Conservation (phyloP, 2,797 vertebrate genomes). For the Spea hammondii region DNA sequence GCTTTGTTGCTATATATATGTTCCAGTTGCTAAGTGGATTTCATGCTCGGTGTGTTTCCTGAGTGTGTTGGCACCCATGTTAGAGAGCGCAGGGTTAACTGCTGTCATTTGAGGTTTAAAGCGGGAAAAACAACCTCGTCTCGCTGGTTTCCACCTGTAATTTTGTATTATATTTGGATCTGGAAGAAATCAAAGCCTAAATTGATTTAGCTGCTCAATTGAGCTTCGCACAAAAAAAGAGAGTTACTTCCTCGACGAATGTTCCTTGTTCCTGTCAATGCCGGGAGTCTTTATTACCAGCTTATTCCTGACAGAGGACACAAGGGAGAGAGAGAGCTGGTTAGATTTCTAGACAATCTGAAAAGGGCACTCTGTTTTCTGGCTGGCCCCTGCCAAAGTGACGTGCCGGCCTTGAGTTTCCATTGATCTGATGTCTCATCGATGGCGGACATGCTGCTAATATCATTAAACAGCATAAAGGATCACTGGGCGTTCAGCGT, state of each 20-base stretch:
- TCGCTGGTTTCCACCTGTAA: constrained; percentile 29
- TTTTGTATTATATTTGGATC: constrained; percentile 29
- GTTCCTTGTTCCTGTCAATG: constrained; percentile 28
- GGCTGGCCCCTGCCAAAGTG: background rate
- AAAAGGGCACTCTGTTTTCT: constrained; percentile 7
- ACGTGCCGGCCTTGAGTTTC: background rate
- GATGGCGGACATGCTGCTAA: constrained; percentile 16
- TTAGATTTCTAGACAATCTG: constrained; percentile 1
- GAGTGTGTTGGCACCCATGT: background rate
- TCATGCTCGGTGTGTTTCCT: background rate
- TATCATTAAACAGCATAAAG: constrained; percentile 19
- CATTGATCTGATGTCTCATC: constrained; percentile 40
- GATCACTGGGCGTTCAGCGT: background rate
- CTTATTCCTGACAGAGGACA: constrained; percentile 15
- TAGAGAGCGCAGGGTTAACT: constrained; percentile 10
- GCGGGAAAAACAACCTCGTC: constrained; percentile 23
- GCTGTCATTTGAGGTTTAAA: background rate
- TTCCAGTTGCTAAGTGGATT: constrained; percentile 1
- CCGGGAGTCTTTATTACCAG: constrained; percentile 19
- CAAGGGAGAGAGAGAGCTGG: background rate
- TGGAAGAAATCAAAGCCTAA: constrained; percentile 40
- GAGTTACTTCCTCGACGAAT: background rate
- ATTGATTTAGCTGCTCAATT: constrained; percentile 41
- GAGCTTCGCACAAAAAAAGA: constrained; percentile 28
- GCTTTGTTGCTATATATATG: background rate